Evolutionary conservation across 1,140 invertebrate species (phyloP).

Genomic region (Hycleus phaleratus): DNA sequence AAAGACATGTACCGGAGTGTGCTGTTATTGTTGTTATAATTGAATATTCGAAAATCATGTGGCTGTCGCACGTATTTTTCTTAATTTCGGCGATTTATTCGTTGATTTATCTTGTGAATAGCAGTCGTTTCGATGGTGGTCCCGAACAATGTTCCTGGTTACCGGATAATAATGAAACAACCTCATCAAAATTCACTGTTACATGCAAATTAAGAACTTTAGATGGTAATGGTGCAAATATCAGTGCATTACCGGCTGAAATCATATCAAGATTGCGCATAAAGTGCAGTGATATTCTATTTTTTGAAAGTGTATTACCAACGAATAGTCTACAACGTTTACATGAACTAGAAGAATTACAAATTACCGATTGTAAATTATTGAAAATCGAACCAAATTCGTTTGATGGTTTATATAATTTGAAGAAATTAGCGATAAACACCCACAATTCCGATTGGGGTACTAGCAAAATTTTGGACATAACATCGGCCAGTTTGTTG

Average conservation of each 20-base stretch:
- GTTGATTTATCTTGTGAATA: neutral
- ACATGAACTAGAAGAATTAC: constrained; percentile 62
- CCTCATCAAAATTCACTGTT: constrained; percentile 45
- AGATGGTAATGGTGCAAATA: constrained; percentile 53
- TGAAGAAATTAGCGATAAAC: constrained; percentile 65
- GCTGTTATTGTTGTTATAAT: no score
- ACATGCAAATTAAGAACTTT: constrained; percentile 63
- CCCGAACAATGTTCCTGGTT: constrained; percentile 49
- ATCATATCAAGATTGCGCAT: constrained; percentile 60
- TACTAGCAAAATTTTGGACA: constrained; percentile 58
- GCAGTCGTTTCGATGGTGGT: constrained; percentile 25
- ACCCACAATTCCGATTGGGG: constrained; percentile 73
- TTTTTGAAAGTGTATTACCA: constrained; percentile 70
- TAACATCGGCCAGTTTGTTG: constrained; percentile 58
- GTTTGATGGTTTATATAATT: constrained; percentile 65
- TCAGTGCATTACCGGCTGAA: constrained; percentile 57
- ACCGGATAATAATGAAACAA: constrained; percentile 53
- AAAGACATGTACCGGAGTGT: no score
- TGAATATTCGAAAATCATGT: constrained; percentile 12
- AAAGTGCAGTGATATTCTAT: constrained; percentile 67
- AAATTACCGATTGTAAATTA: constrained; percentile 72
- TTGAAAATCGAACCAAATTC: constrained; percentile 64
- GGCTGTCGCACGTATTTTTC: constrained; percentile 16
- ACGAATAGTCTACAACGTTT: constrained; percentile 65
- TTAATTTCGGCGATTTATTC: constrained; percentile 15